Evolutionary conservation across 2,113 vertebrate genomes (phyloP).

Genomic region (Heterotilapia buettikoferi): DNA sequence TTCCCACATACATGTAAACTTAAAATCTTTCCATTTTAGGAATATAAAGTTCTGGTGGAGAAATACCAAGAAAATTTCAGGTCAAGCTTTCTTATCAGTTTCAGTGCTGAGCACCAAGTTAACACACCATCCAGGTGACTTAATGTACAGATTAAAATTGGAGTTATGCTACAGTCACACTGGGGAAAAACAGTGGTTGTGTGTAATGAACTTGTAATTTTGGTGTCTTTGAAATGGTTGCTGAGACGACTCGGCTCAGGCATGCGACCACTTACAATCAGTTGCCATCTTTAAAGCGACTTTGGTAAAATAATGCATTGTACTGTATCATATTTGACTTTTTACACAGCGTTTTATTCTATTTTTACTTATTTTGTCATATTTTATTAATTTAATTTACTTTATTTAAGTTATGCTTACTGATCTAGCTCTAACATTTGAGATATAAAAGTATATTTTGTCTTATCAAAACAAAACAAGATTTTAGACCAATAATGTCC

Average conservation of each 20-base stretch:
- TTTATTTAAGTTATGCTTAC: neutral
- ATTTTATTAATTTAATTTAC: neutral
- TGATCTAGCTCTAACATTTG: neutral
- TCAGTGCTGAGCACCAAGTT: neutral
- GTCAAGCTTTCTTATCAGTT: neutral
- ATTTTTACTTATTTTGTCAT: neutral
- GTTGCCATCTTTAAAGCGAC: neutral
- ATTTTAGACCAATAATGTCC: neutral
- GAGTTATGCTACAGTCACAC: neutral
- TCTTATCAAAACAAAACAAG: neutral
- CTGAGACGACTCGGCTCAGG: neutral
- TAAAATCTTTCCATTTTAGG: neutral
- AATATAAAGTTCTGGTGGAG: neutral
- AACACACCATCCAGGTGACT: neutral
- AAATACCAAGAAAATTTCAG: neutral
- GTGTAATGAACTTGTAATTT: neutral
- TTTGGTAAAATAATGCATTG: neutral
- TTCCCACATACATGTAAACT: neutral
- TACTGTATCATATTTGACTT: neutral
- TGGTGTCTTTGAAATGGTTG: neutral
- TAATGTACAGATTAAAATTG: neutral
- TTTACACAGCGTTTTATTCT: neutral
- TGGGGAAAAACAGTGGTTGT: neutral
- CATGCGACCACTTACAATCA: neutral
- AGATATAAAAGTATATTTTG: neutral